Evolutionary conservation across 2,113 vertebrate species (phyloP).

Genomic region (Odocoileus virginianus): DNA sequence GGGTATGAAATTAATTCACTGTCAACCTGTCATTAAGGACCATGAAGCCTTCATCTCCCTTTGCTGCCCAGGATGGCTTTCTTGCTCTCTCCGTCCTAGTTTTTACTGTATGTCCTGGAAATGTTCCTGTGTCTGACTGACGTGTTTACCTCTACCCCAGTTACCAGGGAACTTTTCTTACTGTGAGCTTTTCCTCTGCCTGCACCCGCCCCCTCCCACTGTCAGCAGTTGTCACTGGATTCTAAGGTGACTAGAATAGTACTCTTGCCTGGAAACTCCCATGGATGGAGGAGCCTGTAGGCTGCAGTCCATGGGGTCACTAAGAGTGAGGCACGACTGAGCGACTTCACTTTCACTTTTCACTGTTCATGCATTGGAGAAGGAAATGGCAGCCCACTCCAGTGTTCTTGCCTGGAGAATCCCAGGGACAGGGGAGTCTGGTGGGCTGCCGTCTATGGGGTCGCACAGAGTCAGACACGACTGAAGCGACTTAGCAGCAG

Average conservation of each 20-base stretch:
- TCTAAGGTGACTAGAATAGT: neutral
- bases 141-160: neutral
- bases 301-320: no score
- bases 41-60: neutral
- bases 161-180: neutral
- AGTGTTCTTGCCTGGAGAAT: no score
- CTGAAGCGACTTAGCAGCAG: no score
- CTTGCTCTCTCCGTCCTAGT: neutral
- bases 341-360: no score
- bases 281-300: no score
- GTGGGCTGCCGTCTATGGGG: no score
- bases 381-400: no score
- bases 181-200: neutral
- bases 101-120: neutral
- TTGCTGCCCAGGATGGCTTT: neutral
- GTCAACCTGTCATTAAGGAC: neutral
- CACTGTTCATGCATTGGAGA: no score
- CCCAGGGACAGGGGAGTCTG: no score
- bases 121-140: neutral
- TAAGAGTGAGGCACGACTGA: no score
- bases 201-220: neutral
- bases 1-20: neutral
- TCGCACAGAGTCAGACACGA: no score
- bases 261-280: no score
- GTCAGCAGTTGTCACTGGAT: neutral